phyloP scores from a whole-genome alignment of 2,113 vertebrate genomes.

The Aix galericulata region DNA sequence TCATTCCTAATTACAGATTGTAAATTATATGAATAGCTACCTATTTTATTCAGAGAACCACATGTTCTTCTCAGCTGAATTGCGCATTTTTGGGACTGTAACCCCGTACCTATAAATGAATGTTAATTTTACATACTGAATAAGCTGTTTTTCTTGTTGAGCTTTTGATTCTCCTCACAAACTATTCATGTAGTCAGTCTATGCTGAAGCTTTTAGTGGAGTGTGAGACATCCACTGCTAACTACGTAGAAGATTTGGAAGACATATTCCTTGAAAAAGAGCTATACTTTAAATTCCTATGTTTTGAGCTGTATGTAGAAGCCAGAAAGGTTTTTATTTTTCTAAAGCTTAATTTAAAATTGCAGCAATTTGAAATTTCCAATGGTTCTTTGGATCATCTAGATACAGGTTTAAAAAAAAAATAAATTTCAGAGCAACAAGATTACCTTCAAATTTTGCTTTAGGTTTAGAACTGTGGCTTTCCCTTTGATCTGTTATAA shows the following conservation, averaged over 20 bases:
- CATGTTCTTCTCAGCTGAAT: neutral
- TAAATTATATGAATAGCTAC: neutral
- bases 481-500: constrained; percentile 41
- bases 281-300: neutral
- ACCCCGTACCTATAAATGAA: neutral
- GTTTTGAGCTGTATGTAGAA: neutral
- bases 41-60: neutral
- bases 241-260: neutral
- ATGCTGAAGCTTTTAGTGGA: neutral
- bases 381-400: constrained; percentile 31
- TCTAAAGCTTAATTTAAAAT: neutral
- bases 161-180: neutral
- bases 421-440: constrained; percentile 27
- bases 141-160: neutral
- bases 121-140: neutral
- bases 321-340: neutral
- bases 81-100: neutral
- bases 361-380: neutral
- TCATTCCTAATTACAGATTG: constrained; percentile 31
- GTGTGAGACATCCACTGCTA: neutral
- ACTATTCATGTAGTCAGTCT: neutral
- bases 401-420: neutral
- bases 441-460: constrained; percentile 33
- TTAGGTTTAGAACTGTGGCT: constrained; percentile 19
- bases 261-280: neutral